phyloP scores from a whole-genome alignment of 1,140 invertebrate species.

The Asobara japonica region DNA sequence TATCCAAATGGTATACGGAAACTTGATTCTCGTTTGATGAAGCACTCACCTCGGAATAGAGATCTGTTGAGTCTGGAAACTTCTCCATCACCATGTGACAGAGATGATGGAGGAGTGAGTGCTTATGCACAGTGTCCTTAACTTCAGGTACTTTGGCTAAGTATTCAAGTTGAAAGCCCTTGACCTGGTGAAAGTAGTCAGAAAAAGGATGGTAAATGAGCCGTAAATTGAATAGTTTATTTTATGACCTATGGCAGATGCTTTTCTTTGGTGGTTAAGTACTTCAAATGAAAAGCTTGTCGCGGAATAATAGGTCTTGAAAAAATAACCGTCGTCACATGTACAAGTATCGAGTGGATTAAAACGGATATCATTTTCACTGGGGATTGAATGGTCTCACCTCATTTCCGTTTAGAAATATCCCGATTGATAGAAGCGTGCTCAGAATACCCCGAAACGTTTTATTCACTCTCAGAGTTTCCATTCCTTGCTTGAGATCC shows the following conservation, averaged over 20 bases:
- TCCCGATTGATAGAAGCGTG: conserved; percentile 93
- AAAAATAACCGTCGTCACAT: too few species aligned
- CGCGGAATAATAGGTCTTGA: too few species aligned
- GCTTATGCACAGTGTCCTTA: conserved; percentile 99
- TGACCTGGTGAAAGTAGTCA: conserved; percentile 70
- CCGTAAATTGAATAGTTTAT: not conserved
- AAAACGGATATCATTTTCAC: conserved; percentile 15
- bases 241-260: too few species aligned
- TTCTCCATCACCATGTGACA: conserved; percentile 98
- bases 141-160: conserved; percentile 98
- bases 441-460: conserved; percentile 96
- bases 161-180: conserved; percentile 98
- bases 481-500: conserved; percentile 97
- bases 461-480: conserved; percentile 87
- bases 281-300: too few species aligned
- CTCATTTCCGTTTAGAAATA: conserved; percentile 95
- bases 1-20: not conserved
- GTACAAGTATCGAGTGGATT: not conserved
- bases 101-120: conserved; percentile 96
- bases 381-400: conserved; percentile 67
- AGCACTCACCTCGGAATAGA: conserved; percentile 91
- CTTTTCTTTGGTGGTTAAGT: too few species aligned
- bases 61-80: conserved; percentile 92
- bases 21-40: conserved; percentile 15
- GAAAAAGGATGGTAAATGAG: not conserved